Evolutionary conservation across 2,888 invertebrate genomes (phyloP).

Genomic region (Chydorus sphaericus): DNA sequence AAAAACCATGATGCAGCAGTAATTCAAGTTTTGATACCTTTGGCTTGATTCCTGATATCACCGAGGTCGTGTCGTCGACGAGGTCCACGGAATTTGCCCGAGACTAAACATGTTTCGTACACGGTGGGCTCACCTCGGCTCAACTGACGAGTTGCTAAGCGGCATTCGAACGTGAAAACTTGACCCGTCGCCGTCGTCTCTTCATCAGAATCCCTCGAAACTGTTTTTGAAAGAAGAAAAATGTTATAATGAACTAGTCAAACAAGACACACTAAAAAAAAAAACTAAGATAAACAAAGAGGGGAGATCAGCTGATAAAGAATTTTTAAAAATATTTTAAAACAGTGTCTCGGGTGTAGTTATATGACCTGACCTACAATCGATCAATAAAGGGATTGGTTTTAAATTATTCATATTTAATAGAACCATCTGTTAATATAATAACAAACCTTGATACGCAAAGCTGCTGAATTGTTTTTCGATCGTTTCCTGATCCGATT

Average conservation of each 20-base stretch:
- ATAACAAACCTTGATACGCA: conserved; percentile 1
- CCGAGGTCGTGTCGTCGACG: neutral
- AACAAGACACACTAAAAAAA: neutral
- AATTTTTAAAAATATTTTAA: no score
- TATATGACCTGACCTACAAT: no score
- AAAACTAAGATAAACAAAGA: neutral
- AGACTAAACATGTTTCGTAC: conserved; percentile 50
- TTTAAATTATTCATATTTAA: no score
- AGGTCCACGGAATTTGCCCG: neutral
- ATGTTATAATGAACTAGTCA: neutral
- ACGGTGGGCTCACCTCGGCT: conserved; percentile 53
- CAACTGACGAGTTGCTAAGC: conserved; percentile 43
- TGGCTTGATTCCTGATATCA: neutral
- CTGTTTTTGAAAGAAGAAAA: neutral
- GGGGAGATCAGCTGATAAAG: neutral
- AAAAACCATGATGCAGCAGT: no score
- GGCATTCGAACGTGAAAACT: conserved; percentile 30
- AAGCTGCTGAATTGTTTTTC: conserved; percentile 35
- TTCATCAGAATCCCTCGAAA: neutral
- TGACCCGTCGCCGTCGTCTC: no score
- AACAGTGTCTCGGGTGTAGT: no score
- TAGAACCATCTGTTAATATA: no score
- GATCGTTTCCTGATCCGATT: conserved; percentile 60
- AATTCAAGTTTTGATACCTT: no score
- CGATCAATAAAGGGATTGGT: no score